Percentiles rank a stretch among this genome's conserved stretches.
These are phyloP conservation scores for Acrocephalus arundinaceus DNA, from an alignment of 2,113 vertebrate species.

Conservation along the genomic window DNA sequence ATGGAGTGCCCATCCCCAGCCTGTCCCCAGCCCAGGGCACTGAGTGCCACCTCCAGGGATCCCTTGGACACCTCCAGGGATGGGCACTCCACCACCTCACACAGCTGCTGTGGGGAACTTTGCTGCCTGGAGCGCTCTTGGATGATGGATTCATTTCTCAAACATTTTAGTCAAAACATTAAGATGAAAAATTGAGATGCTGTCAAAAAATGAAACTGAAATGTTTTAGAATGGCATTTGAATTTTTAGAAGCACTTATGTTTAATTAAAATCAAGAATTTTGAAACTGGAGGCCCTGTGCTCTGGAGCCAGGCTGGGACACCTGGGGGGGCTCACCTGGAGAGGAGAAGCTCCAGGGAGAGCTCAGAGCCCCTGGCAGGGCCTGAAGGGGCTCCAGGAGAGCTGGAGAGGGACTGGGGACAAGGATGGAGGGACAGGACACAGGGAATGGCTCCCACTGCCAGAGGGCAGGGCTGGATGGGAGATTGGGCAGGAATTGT, in stretches of 20 bases:
- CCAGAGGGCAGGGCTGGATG: too few species aligned
- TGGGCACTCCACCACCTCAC: background rate
- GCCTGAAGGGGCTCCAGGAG: background rate
- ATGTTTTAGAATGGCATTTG: background rate
- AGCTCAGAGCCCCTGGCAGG: background rate
- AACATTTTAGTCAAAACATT: background rate
- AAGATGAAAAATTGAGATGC: background rate
- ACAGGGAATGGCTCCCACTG: too few species aligned
- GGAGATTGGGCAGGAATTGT: background rate
- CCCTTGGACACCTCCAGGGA: background rate
- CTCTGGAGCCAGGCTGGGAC: background rate
- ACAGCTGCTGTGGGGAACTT: rapidly evolving
- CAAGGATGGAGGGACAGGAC: background rate
- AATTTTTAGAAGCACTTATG: background rate
- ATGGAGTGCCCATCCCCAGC: rapidly evolving
- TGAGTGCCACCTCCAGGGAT: background rate
- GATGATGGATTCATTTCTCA: background rate
- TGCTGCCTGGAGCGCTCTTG: background rate
- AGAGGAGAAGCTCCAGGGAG: background rate
- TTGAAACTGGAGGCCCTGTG: background rate
- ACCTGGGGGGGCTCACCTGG: rapidly evolving
- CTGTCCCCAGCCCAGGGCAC: background rate
- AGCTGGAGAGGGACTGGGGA: background rate
- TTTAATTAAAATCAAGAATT: background rate
- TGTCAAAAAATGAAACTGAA: background rate